Conservation (phyloP, 2,888 invertebrate genomes). For the Nephrotoma guestfalica region DNA sequence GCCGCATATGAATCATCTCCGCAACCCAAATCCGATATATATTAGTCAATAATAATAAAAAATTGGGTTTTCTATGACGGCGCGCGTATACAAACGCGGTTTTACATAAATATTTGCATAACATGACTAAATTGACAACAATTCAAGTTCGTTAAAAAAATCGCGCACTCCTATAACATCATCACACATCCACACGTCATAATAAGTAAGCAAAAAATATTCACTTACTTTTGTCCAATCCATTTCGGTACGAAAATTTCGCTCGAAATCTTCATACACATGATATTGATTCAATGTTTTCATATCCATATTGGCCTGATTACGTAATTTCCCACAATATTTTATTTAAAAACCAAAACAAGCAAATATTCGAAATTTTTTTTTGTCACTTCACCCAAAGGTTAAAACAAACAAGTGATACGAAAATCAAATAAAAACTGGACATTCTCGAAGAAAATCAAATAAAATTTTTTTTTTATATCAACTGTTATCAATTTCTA, state of each 20-base stretch:
- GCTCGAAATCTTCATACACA: neutral
- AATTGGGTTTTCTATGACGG: neutral
- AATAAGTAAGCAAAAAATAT: neutral
- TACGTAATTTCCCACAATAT: neutral
- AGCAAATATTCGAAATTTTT: neutral
- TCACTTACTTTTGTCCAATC: conserved; percentile 1
- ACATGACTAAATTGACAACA: neutral
- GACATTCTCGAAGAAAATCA: neutral
- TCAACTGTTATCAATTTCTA: neutral
- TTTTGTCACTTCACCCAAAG: neutral
- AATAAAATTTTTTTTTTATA: neutral
- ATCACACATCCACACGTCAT: neutral
- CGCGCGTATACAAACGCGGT: neutral
- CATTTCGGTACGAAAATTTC: neutral
- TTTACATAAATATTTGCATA: neutral
- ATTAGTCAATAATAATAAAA: neutral
- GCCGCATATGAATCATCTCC: neutral
- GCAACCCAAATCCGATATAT: neutral
- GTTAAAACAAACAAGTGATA: neutral
- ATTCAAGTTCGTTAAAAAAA: neutral
- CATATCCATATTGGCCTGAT: neutral
- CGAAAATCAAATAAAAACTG: neutral
- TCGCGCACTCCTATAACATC: neutral
- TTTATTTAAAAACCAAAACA: neutral
- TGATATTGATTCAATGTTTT: neutral